Evolutionary conservation across 2,113 vertebrate genomes (phyloP).

Genomic region (Cryptotis parvus): DNA sequence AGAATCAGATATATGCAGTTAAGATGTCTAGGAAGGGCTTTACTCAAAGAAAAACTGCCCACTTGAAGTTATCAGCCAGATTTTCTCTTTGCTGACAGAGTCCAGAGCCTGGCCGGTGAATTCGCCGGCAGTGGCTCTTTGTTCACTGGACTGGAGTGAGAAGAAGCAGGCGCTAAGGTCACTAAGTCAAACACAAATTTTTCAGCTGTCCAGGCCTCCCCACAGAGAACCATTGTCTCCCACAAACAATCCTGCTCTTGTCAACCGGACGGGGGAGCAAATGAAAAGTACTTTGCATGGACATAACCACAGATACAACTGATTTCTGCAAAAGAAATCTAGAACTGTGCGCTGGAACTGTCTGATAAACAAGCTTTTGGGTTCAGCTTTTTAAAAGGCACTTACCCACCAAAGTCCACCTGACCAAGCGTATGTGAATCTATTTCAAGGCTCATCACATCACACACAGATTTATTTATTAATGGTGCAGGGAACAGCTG

Average conservation of each 20-base stretch:
- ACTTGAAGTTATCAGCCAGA: background rate
- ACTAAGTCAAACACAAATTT: background rate
- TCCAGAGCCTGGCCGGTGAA: background rate
- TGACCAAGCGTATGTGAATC: background rate
- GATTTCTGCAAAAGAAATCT: slow-evolving; percentile 21
- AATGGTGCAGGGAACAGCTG: slow-evolving; percentile 44
- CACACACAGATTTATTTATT: slow-evolving; percentile 26
- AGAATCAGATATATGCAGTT: background rate
- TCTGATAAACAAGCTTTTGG: slow-evolving; percentile 16
- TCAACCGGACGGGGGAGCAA: background rate
- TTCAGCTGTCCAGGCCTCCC: background rate
- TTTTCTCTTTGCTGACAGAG: background rate
- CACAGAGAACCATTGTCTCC: slow-evolving; percentile 58
- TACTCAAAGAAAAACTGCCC: background rate
- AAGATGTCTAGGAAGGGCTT: slow-evolving; percentile 5
- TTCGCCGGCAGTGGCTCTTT: background rate
- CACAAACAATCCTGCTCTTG: background rate
- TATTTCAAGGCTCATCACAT: background rate
- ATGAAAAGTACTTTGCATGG: background rate
- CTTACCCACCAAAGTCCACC: background rate
- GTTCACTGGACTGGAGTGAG: background rate
- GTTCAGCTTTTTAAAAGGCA: slow-evolving; percentile 29
- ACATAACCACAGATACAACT: background rate
- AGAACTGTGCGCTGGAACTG: background rate
- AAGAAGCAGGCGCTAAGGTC: background rate